These are phyloP conservation scores for Euura saliciscinereae DNA, from an alignment of 1,140 invertebrate species.

Conservation along the genomic window DNA sequence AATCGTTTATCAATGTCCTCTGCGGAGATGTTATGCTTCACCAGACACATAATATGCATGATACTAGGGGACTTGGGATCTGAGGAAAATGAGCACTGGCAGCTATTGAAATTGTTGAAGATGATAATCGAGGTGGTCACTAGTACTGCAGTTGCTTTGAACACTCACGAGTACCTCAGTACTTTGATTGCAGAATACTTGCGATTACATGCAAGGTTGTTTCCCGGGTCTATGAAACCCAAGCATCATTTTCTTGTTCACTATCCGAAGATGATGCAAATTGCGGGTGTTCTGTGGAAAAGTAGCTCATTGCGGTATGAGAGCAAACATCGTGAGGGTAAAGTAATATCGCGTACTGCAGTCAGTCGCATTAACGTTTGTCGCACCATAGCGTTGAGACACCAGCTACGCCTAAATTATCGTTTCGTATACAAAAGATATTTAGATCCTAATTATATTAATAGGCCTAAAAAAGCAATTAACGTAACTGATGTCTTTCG, in stretches of 20 bases:
- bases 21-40: conserved; percentile 25
- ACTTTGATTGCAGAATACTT: conserved; percentile 20
- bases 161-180: conserved; percentile 17
- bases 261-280: conserved; percentile 21
- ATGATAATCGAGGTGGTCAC: background rate
- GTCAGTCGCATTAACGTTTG: conserved; percentile 25
- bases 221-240: conserved; percentile 19
- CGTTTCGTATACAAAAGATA: conserved; percentile 6
- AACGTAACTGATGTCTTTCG: conserved; percentile 1
- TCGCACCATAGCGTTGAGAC: conserved; percentile 22
- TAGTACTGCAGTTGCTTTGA: no score
- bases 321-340: conserved; percentile 26
- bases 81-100: conserved; percentile 17
- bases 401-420: conserved; percentile 27
- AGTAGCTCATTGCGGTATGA: conserved; percentile 24
- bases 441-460: background rate
- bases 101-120: conserved; percentile 21
- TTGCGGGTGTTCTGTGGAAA: conserved; percentile 21
- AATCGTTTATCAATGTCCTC: conserved; percentile 18
- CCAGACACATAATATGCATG: conserved; percentile 19
- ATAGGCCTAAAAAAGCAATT: conserved; percentile 11
- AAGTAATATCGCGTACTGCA: conserved; percentile 20
- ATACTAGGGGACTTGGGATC: conserved; percentile 24
- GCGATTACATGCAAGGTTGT: conserved; percentile 5
- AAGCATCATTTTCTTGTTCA: conserved; percentile 29